A percentile compares a stretch with the other conserved stretches of the same genome.
Conservation (phyloP, 1,140 invertebrate species). For the Forficula auricularia region DNA sequence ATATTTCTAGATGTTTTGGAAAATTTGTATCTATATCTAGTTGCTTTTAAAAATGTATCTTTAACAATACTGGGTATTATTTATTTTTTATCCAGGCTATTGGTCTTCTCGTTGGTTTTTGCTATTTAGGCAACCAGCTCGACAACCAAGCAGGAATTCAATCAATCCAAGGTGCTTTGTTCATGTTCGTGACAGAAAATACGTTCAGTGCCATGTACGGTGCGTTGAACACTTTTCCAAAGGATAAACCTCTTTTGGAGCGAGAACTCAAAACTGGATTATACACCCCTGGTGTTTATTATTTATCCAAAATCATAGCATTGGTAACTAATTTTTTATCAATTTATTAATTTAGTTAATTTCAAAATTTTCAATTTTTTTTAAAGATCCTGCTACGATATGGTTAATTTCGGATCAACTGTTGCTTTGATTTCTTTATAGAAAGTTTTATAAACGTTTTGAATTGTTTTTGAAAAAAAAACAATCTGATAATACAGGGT, state of each 20-base stretch:
- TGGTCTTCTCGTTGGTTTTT: conserved; percentile 56
- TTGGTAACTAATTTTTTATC: conserved; percentile 37
- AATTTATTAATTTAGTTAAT: neutral
- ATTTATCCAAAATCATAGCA: conserved; percentile 51
- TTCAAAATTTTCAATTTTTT: neutral
- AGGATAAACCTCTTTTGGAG: conserved; percentile 56
- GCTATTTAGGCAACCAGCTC: conserved; percentile 48
- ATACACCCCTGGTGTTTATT: conserved; percentile 55
- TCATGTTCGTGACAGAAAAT: conserved; percentile 71
- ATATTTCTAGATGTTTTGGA: too few relatives aligned
- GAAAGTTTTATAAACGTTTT: too few relatives aligned
- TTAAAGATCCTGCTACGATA: neutral
- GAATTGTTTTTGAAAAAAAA: too few relatives aligned
- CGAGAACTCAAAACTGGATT: conserved; percentile 60
- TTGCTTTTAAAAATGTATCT: conserved; percentile 3
- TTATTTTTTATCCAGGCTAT: conserved; percentile 39
- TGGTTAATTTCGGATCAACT: neutral
- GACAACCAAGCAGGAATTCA: conserved; percentile 60
- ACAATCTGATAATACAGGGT: too few relatives aligned
- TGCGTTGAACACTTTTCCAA: conserved; percentile 57
- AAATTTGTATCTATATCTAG: too few relatives aligned
- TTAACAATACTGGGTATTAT: too few relatives aligned
- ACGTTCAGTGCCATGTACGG: conserved; percentile 75
- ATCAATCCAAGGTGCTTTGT: conserved; percentile 62
- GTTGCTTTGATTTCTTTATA: too few relatives aligned